Base-by-base conservation (phyloP, 2,888 invertebrate genomes). In the Drosophila mercatorum region DNA sequence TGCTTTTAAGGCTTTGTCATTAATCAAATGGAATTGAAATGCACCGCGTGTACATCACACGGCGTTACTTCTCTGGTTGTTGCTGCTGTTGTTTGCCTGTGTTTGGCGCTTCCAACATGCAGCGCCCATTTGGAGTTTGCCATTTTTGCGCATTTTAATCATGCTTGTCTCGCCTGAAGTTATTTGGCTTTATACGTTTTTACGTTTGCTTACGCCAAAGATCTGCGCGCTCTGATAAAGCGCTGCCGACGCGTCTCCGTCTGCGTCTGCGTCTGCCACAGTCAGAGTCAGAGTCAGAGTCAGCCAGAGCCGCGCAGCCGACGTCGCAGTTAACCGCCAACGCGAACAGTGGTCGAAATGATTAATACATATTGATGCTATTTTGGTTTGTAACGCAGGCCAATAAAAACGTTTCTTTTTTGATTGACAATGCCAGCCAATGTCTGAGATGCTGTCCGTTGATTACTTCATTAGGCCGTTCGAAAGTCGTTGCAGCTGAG, bases 11-110 rank as follows among this genome's bases (percentile, higher is more conserved):
- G 86, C 81, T 80, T 83, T 86, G 87, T 90, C 87, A 87, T 87
- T 87, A 87, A 87, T 87, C 87, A 87, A 89, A 90, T 80, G 80
- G 83, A 88, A 90, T 87, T 87, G 90, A 89, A 88, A 90, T 87
- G 90, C 88, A 75, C 81, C 77, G 86, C 88, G 75, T 89, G 88
- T 89, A 89, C 81, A 84, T 84, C 84, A 87, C 89, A 83, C 81
- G 76, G 70, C 70, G 72, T 75, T 70, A 71, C 61, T 72, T 73
- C 69, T 66, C 61, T 53, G 73, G 63, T 53, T 71, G 57, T 68
- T 64, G 58, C 44, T 63, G 68, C 11, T 64, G 65, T 61, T 68
- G 72, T 72, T 80, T 78, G 68, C 31, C 74, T 69, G 64, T 71
- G 72, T 80, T 78, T 78, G 76, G 72, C 49, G 80, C 78, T 78